Evolutionary conservation across 2,113 vertebrate genomes (phyloP), one percentile per base, ranked within the genome.

Genomic region (Zosterops pallidus): DNA sequence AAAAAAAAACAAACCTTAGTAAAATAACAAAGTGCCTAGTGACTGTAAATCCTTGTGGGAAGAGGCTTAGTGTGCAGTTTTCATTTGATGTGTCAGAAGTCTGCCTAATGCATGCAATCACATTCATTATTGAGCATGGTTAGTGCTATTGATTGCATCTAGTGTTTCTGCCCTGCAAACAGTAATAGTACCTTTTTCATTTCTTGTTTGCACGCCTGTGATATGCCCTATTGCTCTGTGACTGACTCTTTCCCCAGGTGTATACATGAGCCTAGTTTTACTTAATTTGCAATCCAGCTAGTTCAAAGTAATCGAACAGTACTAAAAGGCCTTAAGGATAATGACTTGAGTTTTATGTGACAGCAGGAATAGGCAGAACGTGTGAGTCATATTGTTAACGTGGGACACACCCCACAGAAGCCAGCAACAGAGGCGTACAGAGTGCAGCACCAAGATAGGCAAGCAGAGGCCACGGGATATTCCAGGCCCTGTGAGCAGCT

Each of bases 11-110:
- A 78, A 70, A 5, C 3, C 4, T 6, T 13, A 62, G 53, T 62
- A 42, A 55, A 92, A 74, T n/a, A 70, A 50, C 12, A 11, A 65
- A 83, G 47, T 11, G 11, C 9, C 23, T 80, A 37, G 44, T 65
- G 62, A 74, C 31, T 55, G 21, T 46, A 81, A 77, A 80, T 78
- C 76, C 55, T 67, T 28, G n/a, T 35, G 60, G 79, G 52, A 74
- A 59, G 31, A 71, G 29, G 71, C 55, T 76, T 64, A 50, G 64
- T 78, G 56, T 37, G 76, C 44, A 37, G 68, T 68, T 92, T 69
- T 91, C 72, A 84, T 88, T 11, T 52, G 44, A 72, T 49, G 82
- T 90, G 83, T 89, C 47, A 91, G 41, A 92, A 89, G 39, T 67
- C 47, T 83, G 72, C 52, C 64, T 77, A 83, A 89, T 83, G 76